A percentile compares a stretch with the other conserved stretches of the same genome.
phyloP scores from a whole-genome alignment of 2,797 vertebrate species.

The Limosa lapponica region DNA sequence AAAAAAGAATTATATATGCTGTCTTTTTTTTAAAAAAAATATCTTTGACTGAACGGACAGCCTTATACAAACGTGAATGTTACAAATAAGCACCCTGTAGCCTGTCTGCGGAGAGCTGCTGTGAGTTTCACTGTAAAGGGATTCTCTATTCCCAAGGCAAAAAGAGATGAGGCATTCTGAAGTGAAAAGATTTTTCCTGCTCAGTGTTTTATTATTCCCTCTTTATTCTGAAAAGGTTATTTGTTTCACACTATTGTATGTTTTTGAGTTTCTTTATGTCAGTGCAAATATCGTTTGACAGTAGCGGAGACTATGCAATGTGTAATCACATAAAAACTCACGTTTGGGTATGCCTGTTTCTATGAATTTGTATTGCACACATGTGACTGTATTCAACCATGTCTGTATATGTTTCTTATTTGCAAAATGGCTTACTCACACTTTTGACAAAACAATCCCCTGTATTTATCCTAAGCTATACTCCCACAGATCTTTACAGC shows the following conservation, averaged over 20 bases:
- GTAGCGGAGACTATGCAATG: background rate
- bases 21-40: background rate
- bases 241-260: background rate
- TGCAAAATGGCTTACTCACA: background rate
- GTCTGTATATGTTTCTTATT: background rate
- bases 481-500: background rate
- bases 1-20: background rate
- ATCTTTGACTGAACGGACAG: background rate
- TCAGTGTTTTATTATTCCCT: slow-evolving; percentile 66
- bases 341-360: slow-evolving; percentile 14
- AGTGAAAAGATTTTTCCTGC: slow-evolving; percentile 82
- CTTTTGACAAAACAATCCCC: background rate
- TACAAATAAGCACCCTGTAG: background rate
- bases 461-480: background rate
- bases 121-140: slow-evolving; percentile 74
- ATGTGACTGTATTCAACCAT: background rate
- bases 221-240: background rate
- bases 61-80: background rate
- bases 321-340: background rate
- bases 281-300: slow-evolving; percentile 24
- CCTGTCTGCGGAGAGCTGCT: background rate
- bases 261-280: slow-evolving; percentile 26
- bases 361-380: background rate
- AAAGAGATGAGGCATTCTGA: slow-evolving; percentile 80
- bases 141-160: slow-evolving; percentile 72